Base-by-base conservation (phyloP, 2,888 invertebrate genomes). In the Glyphotaelius pellucidus region DNA sequence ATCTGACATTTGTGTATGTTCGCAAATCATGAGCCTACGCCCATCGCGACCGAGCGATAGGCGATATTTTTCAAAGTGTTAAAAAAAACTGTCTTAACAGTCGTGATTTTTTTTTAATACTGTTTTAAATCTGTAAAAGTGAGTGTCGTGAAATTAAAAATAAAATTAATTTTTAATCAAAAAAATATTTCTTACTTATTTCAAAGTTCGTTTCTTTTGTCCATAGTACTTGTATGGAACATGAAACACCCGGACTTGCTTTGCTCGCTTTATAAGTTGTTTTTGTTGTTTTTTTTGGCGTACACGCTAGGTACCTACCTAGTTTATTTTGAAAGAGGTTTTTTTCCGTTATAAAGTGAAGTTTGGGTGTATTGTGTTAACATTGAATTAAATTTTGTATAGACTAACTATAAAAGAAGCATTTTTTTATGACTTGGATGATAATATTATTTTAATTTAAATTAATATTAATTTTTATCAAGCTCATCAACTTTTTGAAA, bases 11-110 rank as follows among this genome's bases (percentile, higher is more conserved):
- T 86, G 90, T 90, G 85, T 84, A 90, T 80, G 86, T 86, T 81
- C 85, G 90, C 92, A 90, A 85, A 83, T 90, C 89, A 80, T 91
- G 80, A 86, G 91, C 88, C 91, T 88, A 91, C 91, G 91, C 91
- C 91, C 91, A 91, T 87, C 38, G 35, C 47, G 38, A 67, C 14
- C 80, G 90, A 67, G 35, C 47, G 38, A 86, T 42, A 47, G 87
- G 91, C 88, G 91, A 47, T 91, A 80, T 91, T 91, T 91, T 91
- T 90, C 79, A 86, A 84, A 84, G 90, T 90, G 90, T 32, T 3
- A 32, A 67, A 90, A 81, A 89, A 79, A 67, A 67, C 25, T 7
- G 12, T 25, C 3, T 35, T n/a, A 15, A 32, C 35, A 89, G n/a
- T 89, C n/a, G 79, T 35, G 88, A 79, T 7, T 12, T 42, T 42